Evolutionary conservation across 2,888 invertebrate genomes (phyloP).

Genomic region (Macrosoma leucophasiata): DNA sequence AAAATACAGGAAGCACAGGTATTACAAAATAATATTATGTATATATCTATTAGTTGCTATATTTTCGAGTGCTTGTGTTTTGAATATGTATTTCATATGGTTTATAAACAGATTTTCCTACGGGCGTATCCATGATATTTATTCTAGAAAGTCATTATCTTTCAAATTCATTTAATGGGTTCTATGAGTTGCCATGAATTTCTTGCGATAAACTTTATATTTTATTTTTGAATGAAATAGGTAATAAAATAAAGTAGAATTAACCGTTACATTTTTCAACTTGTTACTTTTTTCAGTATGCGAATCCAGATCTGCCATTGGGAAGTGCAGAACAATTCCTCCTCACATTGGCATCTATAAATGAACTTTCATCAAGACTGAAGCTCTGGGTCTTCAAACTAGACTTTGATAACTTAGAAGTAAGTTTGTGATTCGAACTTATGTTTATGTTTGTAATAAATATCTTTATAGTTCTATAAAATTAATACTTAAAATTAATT

Average conservation of each 20-base stretch:
- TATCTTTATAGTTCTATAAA: background rate
- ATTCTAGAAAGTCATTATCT: too few species aligned
- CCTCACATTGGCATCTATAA: conserved; percentile 96
- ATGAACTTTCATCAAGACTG: conserved; percentile 93
- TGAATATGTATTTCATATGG: too few species aligned
- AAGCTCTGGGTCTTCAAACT: conserved; percentile 99
- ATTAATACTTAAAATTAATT: conserved; percentile 20
- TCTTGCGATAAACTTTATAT: background rate
- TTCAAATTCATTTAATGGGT: too few species aligned
- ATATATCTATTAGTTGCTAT: background rate
- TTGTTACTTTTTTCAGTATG: conserved; percentile 76
- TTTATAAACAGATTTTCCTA: too few species aligned
- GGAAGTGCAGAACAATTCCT: conserved; percentile 99
- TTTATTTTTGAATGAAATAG: too few species aligned
- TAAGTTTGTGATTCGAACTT: conserved; percentile 39
- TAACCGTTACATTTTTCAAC: too few species aligned
- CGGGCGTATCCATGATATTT: too few species aligned
- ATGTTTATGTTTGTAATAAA: conserved; percentile 1
- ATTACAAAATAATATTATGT: conserved; percentile 9
- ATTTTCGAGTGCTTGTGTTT: too few species aligned
- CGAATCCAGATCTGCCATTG: conserved; percentile 91
- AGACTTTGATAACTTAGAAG: conserved; percentile 98
- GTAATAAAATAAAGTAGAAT: too few species aligned
- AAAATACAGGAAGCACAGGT: conserved; percentile 96
- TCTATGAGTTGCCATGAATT: too few species aligned